Evolutionary conservation across 1,140 invertebrate species (phyloP), one percentile per base, ranked within the genome.

Genomic region (Lerema accius): DNA sequence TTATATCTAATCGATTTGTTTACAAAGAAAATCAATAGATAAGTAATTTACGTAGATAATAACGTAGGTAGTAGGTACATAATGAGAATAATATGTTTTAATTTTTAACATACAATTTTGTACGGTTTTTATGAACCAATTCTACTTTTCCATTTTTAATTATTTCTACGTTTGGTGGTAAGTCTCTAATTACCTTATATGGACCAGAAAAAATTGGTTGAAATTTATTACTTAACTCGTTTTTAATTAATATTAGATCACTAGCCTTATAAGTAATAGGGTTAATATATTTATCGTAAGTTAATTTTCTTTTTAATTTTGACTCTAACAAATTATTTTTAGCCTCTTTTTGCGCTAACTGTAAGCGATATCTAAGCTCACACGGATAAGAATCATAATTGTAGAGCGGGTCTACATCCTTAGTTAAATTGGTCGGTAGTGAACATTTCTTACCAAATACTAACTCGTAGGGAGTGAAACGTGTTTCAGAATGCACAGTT

Each of bases 341-440:
- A 0, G 48, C 48, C 0, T 50, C 48, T 4, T 35, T 50, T 35
- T 50, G 48, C 3, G 48, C 9, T 0, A 4, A 0, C 5, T 50
- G 48, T 16, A 50, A 4, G 2, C 48, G 6, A 5, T 4, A 50
- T 35, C 15, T 50, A 3, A 50, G 1, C 16, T 50, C 48, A 3
- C 28, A 5, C 0, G 48, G 26, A 35, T 50, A 50, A 17, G 9
- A 14, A n/a, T 50, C 48, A 35, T 10, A 16, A 50, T 16, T 50
- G 3, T 50, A 50, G 3, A 50, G 3, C 0, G 48, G 48, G 23
- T n/a, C n/a, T n/a, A n/a, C n/a, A n/a, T n/a, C n/a, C n/a, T n/a
- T n/a, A n/a, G n/a, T n/a, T 42, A 63, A 60, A 49, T 69, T 69
- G 56, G 7, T 40, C 4, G 55, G 63, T 9, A 69, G n/a, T 6